phyloP scores from a whole-genome alignment of 2,797 vertebrate genomes.

The Catamblyrhynchus diadema region DNA sequence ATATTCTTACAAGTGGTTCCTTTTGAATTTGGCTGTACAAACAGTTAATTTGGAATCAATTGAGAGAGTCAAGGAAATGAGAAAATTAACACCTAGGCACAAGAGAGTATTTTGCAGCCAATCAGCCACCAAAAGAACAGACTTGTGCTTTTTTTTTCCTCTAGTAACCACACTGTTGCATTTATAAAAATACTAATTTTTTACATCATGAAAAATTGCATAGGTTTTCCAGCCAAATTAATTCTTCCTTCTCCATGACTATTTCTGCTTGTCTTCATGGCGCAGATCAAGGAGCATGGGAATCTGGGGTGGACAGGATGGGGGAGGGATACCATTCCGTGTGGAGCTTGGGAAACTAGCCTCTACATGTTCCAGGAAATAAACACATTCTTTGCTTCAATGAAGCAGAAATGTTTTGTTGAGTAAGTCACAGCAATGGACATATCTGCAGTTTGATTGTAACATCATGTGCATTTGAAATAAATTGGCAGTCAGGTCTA shows the following conservation, averaged over 20 bases:
- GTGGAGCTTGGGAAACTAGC: slow-evolving; percentile 23
- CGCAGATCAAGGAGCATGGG: neutral
- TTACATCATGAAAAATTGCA: neutral
- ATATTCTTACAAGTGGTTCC: neutral
- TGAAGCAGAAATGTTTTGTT: slow-evolving; percentile 47
- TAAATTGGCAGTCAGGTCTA: neutral
- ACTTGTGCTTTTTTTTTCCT: neutral
- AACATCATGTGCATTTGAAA: neutral
- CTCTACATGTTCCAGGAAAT: slow-evolving; percentile 28
- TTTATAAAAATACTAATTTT: neutral
- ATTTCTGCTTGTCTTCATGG: neutral
- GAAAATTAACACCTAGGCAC: neutral
- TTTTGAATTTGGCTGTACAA: neutral
- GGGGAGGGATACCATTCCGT: rapidly evolving
- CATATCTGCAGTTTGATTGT: neutral
- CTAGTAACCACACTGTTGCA: neutral
- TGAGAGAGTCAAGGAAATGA: neutral
- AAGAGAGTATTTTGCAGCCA: neutral
- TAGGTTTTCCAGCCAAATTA: neutral
- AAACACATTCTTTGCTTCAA: slow-evolving; percentile 39
- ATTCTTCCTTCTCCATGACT: neutral
- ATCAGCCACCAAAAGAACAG: neutral
- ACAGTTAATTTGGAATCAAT: neutral
- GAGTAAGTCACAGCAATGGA: neutral
- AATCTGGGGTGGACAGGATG: neutral